phyloP scores from a whole-genome alignment of 2,888 invertebrate genomes.

The Aphelenchoides bicaudatus region DNA sequence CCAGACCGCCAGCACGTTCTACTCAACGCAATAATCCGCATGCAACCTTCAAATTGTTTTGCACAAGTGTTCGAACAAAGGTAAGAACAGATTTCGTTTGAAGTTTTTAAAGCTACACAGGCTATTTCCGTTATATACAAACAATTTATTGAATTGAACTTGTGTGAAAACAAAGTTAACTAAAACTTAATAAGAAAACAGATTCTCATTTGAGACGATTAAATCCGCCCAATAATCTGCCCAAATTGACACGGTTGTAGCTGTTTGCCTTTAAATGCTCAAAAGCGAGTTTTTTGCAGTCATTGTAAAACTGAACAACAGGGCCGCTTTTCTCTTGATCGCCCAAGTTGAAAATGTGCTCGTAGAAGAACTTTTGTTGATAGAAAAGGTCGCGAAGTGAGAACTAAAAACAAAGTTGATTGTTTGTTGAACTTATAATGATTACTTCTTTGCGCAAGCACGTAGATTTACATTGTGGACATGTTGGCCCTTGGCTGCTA shows the following conservation, averaged over 20 bases:
- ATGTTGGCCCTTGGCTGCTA: slow-evolving; percentile 40
- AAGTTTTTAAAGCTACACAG: too few species aligned
- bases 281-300: background rate
- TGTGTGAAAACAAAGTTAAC: too few species aligned
- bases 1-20: too few species aligned
- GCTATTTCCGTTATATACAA: too few species aligned
- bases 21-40: too few species aligned
- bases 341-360: slow-evolving; percentile 38
- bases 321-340: background rate
- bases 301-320: slow-evolving; percentile 2
- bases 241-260: background rate
- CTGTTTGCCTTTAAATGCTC: background rate
- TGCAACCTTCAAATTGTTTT: slow-evolving; percentile 15
- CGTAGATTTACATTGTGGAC: slow-evolving; percentile 43
- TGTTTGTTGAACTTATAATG: background rate
- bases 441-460: slow-evolving; percentile 41
- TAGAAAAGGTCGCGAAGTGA: slow-evolving; percentile 45
- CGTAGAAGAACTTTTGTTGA: slow-evolving; percentile 53
- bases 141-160: too few species aligned
- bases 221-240: background rate
- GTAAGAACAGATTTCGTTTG: too few species aligned
- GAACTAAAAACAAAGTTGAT: slow-evolving; percentile 33
- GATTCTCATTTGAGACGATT: too few species aligned
- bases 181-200: too few species aligned
- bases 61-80: slow-evolving; percentile 15